Evolutionary conservation across 2,113 vertebrate species (phyloP), one percentile per base, ranked within the genome.

Genomic region (Tachuris rubrigastra): DNA sequence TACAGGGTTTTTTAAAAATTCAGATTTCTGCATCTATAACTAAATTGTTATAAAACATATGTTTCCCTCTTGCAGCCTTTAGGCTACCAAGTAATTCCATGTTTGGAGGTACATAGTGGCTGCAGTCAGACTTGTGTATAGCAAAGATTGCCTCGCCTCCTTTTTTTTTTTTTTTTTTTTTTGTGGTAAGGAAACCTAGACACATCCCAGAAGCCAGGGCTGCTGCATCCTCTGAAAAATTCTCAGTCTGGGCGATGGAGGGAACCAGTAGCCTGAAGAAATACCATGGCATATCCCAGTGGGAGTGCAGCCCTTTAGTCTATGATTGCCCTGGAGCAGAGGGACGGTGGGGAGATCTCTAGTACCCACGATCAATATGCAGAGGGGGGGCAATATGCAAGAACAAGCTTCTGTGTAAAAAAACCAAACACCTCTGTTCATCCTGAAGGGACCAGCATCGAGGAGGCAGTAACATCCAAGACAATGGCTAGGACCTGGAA

Each of bases 401-500:
- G 41, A 82, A 27, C 9, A 72, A 53, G 18, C 21, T 39, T 67
- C 66, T 72, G 10, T 59, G 8, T 31, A n/a, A 37, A 65, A 69
- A 49, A 69, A 74, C 69, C 17, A 46, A 2, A 42, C 1, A 44
- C 5, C 8, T 52, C 8, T 58, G 2, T 47, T 55, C 17, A 31
- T 10, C 27, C 1, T 0, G 24, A 22, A 24, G 35, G 13, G 21
- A 17, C 12, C 33, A 56, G 6, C 55, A 35, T 31, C 31, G 28
- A 35, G 71, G 37, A 82, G 47, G 20, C 19, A n/a, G 17, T 47
- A 22, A 41, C 14, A 12, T 39, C 13, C 39, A 69, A 55, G 24
- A 31, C 22, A n/a, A 22, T 0, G 0, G 24, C 41, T 65, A 23
- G 39, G 35, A 71, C 8, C 33, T 0, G 0, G 39, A 30, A 41